Evolutionary conservation across 2,113 vertebrate genomes (phyloP).

Genomic region (Laterallus jamaicensis): DNA sequence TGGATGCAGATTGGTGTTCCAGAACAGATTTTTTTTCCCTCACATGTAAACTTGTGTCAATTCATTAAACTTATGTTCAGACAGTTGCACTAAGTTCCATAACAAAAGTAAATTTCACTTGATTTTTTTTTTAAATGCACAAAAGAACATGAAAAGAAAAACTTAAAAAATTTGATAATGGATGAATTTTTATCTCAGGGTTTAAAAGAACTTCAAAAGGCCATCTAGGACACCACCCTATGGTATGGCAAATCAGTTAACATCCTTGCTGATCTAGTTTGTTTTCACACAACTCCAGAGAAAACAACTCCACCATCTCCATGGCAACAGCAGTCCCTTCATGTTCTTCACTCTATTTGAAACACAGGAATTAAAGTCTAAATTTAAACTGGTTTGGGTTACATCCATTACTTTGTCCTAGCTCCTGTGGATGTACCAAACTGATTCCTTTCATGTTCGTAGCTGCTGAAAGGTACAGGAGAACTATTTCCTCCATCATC

Average conservation of each 20-base stretch:
- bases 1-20: neutral
- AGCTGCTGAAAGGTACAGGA: neutral
- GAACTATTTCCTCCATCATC: neutral
- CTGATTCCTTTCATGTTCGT: neutral
- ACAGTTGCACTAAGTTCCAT: neutral
- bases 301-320: neutral
- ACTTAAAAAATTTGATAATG: neutral
- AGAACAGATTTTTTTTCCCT: neutral
- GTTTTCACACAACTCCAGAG: neutral
- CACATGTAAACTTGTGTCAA: neutral
- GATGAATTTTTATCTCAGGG: neutral
- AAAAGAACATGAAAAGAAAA: neutral
- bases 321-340: neutral
- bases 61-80: neutral
- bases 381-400: neutral
- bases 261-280: neutral
- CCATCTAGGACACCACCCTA: neutral
- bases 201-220: neutral
- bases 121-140: neutral
- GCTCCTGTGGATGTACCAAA: neutral
- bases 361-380: neutral
- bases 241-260: neutral
- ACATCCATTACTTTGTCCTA: neutral
- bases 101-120: neutral
- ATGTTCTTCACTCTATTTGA: neutral